These are phyloP conservation scores for Pomacea canaliculata DNA, from an alignment of 2,888 invertebrate genomes.

Conservation along the genomic window DNA sequence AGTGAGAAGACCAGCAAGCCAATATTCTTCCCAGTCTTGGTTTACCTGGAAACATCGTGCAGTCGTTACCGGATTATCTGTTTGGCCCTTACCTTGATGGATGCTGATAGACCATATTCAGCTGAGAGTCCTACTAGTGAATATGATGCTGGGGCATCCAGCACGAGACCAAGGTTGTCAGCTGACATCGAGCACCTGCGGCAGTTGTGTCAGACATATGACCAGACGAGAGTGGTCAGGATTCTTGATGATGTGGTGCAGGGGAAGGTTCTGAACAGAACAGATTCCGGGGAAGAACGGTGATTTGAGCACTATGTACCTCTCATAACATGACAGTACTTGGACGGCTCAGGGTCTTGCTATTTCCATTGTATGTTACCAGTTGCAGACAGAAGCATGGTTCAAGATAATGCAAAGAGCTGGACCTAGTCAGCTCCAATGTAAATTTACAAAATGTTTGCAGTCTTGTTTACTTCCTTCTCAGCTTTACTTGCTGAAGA, in stretches of 20 bases:
- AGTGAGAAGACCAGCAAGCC: neutral
- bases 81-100: conserved; percentile 1
- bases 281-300: conserved; percentile 5
- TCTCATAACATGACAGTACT: no score
- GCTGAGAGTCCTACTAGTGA: neutral
- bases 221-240: conserved; percentile 39
- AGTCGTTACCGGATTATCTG: conserved; percentile 41
- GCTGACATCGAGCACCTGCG: conserved; percentile 33
- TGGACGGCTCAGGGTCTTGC: no score
- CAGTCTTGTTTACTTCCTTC: conserved; percentile 1
- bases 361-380: no score
- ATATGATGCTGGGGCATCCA: neutral
- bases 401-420: conserved; percentile 1
- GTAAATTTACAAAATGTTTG: neutral
- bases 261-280: conserved; percentile 37
- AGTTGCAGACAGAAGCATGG: neutral
- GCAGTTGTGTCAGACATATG: conserved; percentile 29
- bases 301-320: no score
- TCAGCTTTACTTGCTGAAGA: neutral
- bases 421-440: neutral
- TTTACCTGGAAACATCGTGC: conserved; percentile 45
- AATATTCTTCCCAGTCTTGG: conserved; percentile 32
- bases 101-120: conserved; percentile 3
- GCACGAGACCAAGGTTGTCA: conserved; percentile 2
- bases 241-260: conserved; percentile 39